A percentile compares a stretch with the other conserved stretches of the same genome.
Evolutionary conservation across 2,113 vertebrate genomes (phyloP).

Genomic region (Crotalus helleri): DNA sequence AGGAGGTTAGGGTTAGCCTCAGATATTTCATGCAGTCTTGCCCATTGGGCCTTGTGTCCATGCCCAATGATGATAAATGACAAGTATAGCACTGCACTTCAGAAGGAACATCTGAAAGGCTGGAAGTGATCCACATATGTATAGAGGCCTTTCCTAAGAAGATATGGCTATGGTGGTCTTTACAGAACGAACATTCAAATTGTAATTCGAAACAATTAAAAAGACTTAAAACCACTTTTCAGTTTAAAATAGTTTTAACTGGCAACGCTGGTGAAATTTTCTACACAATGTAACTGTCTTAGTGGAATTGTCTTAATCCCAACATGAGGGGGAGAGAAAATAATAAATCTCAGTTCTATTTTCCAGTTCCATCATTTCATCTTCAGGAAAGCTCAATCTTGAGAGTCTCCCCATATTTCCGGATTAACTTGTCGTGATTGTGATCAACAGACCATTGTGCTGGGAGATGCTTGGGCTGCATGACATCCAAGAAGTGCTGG

Average conservation of each 20-base stretch:
- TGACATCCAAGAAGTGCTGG: conserved; percentile 90
- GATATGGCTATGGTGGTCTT: too few species aligned
- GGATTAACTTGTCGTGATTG: conserved; percentile 91
- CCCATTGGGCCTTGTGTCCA: neutral
- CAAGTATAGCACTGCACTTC: neutral
- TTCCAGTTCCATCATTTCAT: conserved; percentile 23
- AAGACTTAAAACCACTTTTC: neutral
- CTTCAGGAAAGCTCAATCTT: conserved; percentile 73
- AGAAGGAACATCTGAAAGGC: neutral
- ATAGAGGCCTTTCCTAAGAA: too few species aligned
- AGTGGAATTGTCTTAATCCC: conserved; percentile 2
- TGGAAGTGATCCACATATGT: neutral
- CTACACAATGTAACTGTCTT: neutral
- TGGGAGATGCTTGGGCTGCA: conserved; percentile 87
- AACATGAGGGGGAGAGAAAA: conserved; percentile 12
- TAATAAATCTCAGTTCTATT: neutral
- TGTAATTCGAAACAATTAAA: conserved; percentile 36
- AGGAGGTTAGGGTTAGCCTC: neutral
- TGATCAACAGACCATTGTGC: conserved; percentile 91
- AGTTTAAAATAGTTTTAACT: conserved; percentile 1
- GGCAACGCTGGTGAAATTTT: neutral
- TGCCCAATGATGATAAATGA: neutral
- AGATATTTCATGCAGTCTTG: neutral
- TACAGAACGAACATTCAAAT: neutral
- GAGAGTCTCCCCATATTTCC: conserved; percentile 85